phyloP scores from a whole-genome alignment of 1,140 invertebrate species.

The Melitaea cinxia region DNA sequence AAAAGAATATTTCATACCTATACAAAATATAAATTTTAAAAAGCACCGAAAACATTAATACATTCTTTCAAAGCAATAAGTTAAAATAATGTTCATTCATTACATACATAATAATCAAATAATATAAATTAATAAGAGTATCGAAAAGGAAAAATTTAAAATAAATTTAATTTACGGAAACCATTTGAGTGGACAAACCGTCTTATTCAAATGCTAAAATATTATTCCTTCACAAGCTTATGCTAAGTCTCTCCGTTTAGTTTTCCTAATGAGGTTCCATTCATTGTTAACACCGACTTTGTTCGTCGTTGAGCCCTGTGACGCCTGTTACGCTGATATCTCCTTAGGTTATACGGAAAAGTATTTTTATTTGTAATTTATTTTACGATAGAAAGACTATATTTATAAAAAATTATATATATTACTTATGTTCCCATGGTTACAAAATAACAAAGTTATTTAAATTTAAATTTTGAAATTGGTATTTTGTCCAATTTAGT shows the following conservation, averaged over 20 bases:
- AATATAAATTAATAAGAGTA: too few species aligned
- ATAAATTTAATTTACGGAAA: slow-evolving; percentile 30
- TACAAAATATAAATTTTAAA: too few species aligned
- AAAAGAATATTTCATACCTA: too few species aligned
- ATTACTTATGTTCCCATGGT: too few species aligned
- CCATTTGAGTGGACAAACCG: slow-evolving; percentile 29
- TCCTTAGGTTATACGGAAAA: neutral
- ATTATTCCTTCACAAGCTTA: slow-evolving; percentile 37
- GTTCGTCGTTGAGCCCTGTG: slow-evolving; percentile 10
- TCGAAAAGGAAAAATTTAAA: slow-evolving; percentile 2
- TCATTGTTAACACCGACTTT: slow-evolving; percentile 33
- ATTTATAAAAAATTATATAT: too few species aligned
- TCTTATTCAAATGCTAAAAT: slow-evolving; percentile 43
- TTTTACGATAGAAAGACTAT: too few species aligned
- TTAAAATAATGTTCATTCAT: too few species aligned
- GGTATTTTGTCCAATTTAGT: too few species aligned
- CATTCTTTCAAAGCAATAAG: neutral
- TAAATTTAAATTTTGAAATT: too few species aligned
- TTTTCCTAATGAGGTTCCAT: slow-evolving; percentile 41
- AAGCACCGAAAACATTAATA: neutral
- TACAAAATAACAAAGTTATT: too few species aligned
- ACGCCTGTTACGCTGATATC: slow-evolving; percentile 4
- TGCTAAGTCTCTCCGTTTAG: slow-evolving; percentile 34
- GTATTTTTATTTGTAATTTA: neutral
- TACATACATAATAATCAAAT: too few species aligned